A percentile compares a stretch with the other conserved stretches of the same genome.
Evolutionary conservation across 2,113 vertebrate species (phyloP).

Genomic region (Cottus gobio): DNA sequence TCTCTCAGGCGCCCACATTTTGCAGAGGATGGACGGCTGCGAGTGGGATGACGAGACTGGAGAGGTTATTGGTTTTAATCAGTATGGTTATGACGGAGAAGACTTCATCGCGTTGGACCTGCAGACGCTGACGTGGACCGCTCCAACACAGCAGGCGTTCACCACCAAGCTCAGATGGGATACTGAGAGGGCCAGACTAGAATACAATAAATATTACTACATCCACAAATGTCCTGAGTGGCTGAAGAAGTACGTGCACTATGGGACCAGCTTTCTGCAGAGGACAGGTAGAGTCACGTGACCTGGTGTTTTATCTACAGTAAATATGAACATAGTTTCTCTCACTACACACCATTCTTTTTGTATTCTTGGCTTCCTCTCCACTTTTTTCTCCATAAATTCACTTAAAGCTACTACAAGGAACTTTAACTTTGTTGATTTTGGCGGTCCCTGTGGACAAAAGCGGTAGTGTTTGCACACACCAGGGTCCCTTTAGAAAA

Average conservation of each 20-base stretch:
- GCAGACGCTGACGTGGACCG: not conserved
- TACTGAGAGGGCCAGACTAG: rapidly evolving
- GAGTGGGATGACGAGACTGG: slow-evolving; percentile 52
- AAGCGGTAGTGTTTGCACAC: too few relatives aligned
- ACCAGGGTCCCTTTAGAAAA: too few relatives aligned
- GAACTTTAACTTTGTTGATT: too few relatives aligned
- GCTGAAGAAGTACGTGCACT: slow-evolving; percentile 58
- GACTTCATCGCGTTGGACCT: slow-evolving; percentile 65
- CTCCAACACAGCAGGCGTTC: rapidly evolving
- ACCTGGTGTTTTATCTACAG: not conserved
- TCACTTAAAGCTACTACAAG: too few relatives aligned
- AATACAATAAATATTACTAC: not conserved
- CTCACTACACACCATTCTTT: too few relatives aligned
- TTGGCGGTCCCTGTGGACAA: too few relatives aligned
- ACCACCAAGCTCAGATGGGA: slow-evolving; percentile 47
- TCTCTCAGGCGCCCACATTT: slow-evolving; percentile 37
- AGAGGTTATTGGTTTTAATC: slow-evolving; percentile 18
- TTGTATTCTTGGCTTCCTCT: too few relatives aligned
- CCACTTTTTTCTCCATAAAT: too few relatives aligned
- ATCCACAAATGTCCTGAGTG: slow-evolving; percentile 44
- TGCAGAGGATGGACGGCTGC: slow-evolving; percentile 20
- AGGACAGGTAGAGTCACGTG: slow-evolving; percentile 21
- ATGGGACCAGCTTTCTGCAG: slow-evolving; percentile 27
- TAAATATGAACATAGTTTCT: too few relatives aligned
- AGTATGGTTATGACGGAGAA: slow-evolving; percentile 51